These are phyloP conservation scores for Volucella inanis DNA, from an alignment of 2,888 invertebrate genomes.

Conservation along the genomic window DNA sequence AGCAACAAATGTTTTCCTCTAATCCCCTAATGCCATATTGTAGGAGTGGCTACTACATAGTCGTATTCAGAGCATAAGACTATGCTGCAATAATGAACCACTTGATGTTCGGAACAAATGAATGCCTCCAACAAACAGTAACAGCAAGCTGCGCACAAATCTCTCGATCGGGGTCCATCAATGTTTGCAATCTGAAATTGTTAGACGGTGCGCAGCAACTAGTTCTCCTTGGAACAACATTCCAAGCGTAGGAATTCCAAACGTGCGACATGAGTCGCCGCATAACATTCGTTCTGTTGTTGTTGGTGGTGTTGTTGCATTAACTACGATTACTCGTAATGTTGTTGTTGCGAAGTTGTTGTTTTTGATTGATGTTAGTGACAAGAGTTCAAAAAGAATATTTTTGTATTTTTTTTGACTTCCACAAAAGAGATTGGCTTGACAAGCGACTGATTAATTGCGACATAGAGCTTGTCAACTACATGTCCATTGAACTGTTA, in stretches of 20 bases:
- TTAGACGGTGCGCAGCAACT: conserved; percentile 49
- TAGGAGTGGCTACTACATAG: conserved; percentile 67
- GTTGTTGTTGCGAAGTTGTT: conserved; percentile 31
- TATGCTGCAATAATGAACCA: conserved; percentile 59
- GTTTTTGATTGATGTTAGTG: conserved; percentile 59
- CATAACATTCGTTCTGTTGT: conserved; percentile 57
- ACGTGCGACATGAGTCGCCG: conserved; percentile 61
- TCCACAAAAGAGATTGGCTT: conserved; percentile 5
- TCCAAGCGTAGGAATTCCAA: conserved; percentile 60
- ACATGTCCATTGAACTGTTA: conserved; percentile 48
- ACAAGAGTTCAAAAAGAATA: conserved; percentile 44
- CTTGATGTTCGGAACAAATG: conserved; percentile 59
- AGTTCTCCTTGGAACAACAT: conserved; percentile 70
- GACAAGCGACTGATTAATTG: conserved; percentile 69
- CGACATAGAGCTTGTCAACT: conserved; percentile 62
- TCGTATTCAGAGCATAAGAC: background rate
- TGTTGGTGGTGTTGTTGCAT: conserved; percentile 51
- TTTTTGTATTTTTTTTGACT: conserved; percentile 40
- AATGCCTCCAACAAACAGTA: conserved; percentile 33
- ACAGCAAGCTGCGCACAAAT: background rate
- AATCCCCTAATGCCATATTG: conserved; percentile 59
- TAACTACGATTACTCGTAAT: conserved; percentile 19
- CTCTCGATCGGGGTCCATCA: conserved; percentile 50
- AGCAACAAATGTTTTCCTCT: conserved; percentile 16
- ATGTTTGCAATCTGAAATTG: conserved; percentile 60